Conservation (phyloP, 64 coral and sea anemone species). For the Stichodactyla mertensii region DNA sequence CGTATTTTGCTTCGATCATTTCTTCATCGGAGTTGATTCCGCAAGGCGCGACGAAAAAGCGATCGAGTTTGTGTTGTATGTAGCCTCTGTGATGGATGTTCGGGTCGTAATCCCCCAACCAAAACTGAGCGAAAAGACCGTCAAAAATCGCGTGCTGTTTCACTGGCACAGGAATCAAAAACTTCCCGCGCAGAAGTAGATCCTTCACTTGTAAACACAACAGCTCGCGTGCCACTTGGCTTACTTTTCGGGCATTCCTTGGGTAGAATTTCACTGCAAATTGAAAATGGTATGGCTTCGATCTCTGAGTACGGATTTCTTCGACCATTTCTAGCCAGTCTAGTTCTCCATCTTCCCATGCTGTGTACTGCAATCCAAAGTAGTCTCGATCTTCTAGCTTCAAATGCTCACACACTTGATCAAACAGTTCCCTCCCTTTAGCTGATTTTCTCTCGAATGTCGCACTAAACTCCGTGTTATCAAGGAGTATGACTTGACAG, state of each 20-base stretch:
- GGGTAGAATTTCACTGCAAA: slow-evolving; percentile 91
- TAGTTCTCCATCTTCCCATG: slow-evolving; percentile 71
- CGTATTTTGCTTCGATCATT: slow-evolving; percentile 68
- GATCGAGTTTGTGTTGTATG: slow-evolving; percentile 70
- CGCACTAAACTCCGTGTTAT: slow-evolving; percentile 66
- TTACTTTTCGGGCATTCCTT: slow-evolving; percentile 27
- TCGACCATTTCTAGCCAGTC: slow-evolving; percentile 69
- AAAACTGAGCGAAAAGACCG: slow-evolving; percentile 72
- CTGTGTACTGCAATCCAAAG: slow-evolving; percentile 82
- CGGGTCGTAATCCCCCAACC: slow-evolving; percentile 77
- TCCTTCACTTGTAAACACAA: slow-evolving; percentile 87
- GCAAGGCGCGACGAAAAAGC: slow-evolving; percentile 77
- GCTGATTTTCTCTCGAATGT: slow-evolving; percentile 72
- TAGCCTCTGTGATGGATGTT: slow-evolving; percentile 78
- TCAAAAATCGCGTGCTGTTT: slow-evolving; percentile 72
- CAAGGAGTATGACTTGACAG: slow-evolving; percentile 77
- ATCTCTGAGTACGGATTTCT: slow-evolving; percentile 55
- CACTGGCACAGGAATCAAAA: slow-evolving; percentile 39
- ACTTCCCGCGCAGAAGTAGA: slow-evolving; percentile 68
- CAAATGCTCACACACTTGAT: slow-evolving; percentile 53
- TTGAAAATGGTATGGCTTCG: slow-evolving; percentile 88
- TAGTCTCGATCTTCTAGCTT: slow-evolving; percentile 36
- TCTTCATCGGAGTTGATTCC: slow-evolving; percentile 78
- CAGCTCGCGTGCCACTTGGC: slow-evolving; percentile 47
- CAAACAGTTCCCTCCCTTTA: slow-evolving; percentile 70